Base-by-base conservation (phyloP, 2,113 vertebrate species). In the Lutjanus erythropterus region DNA sequence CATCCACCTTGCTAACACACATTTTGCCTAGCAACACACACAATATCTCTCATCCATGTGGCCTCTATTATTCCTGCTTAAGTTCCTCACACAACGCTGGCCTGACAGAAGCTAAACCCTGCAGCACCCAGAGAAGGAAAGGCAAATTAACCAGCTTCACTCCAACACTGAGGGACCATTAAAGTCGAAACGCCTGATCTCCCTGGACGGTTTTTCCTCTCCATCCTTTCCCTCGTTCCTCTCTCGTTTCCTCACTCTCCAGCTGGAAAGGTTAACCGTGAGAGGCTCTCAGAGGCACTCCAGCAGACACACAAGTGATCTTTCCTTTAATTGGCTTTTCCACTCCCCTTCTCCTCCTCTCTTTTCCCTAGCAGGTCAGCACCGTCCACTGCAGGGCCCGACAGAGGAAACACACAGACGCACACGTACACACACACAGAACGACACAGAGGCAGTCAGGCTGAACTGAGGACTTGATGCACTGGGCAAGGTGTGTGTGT, bases 271-370 rank as follows among this genome's bases (percentile, higher is more conserved):
- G 93, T 93, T 94, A 94, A 92, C 91, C 31, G 88, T 91, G 93
- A 93, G 90, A 90, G 91, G 85, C 89, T 92, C 92, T 93, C 85
- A 85, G 90, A 92, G 91, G 92, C 93, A 91, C 94, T 93, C 94
- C 89, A 90, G 91, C 90, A 89, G 88, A 92, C 82, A 81, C 88
- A 92, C 86, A 93, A 95, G 94, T 95, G 94, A 95, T 95, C 92
- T 94, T 93, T 91, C 92, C 91, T 95, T 95, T 96, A 95, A 96
- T 95, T 96, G 95, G 93, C 93, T 94, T 88, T 90, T 86, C 90
- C 85, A 78, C 88, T 91, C 88, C 86, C 82, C 82, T 90, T 86
- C 85, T 83, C 73, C 75, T 86, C 80, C 61, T 86, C 89, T 89
- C 65, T 76, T 84, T 81, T 86, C 79, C 71, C 86, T 91, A 87